Conservation (phyloP, 1,140 invertebrate genomes). For the Macrotrachela quadricornifera region DNA sequence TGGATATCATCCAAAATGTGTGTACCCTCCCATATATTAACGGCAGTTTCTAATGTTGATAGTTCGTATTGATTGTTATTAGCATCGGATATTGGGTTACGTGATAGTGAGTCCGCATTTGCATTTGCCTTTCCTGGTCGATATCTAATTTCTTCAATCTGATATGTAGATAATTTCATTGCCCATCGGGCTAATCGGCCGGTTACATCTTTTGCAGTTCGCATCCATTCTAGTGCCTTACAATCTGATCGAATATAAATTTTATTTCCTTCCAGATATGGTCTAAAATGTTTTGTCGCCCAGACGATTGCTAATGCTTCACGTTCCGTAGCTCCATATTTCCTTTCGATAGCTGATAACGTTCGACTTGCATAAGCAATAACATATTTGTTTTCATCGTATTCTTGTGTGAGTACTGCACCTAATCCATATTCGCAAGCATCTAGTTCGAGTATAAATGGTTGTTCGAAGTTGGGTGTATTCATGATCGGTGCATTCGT, state of each 20-base stretch:
- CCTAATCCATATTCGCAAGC: neutral
- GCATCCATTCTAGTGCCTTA: constrained; percentile 1
- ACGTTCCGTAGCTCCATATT: neutral
- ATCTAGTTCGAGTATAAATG: constrained; percentile 2
- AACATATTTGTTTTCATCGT: constrained; percentile 7
- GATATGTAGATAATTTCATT: neutral
- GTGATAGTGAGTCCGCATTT: constrained; percentile 9
- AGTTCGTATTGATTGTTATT: no score
- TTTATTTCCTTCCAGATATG: constrained; percentile 1
- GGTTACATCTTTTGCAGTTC: neutral
- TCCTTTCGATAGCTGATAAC: neutral
- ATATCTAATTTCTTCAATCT: constrained; percentile 8
- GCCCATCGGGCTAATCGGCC: constrained; percentile 10
- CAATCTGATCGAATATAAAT: constrained; percentile 8
- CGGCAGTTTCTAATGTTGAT: no score
- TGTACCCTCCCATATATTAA: no score
- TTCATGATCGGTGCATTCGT: constrained; percentile 8
- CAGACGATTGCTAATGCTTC: constrained; percentile 1
- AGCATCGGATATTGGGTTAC: neutral
- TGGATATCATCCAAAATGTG: no score
- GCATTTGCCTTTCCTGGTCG: neutral
- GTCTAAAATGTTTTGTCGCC: neutral
- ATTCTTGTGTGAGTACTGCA: neutral
- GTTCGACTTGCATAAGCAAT: neutral
- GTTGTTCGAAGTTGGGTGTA: neutral